phyloP scores from a whole-genome alignment of 2,888 invertebrate genomes.

The Habrosyne pyritoides region DNA sequence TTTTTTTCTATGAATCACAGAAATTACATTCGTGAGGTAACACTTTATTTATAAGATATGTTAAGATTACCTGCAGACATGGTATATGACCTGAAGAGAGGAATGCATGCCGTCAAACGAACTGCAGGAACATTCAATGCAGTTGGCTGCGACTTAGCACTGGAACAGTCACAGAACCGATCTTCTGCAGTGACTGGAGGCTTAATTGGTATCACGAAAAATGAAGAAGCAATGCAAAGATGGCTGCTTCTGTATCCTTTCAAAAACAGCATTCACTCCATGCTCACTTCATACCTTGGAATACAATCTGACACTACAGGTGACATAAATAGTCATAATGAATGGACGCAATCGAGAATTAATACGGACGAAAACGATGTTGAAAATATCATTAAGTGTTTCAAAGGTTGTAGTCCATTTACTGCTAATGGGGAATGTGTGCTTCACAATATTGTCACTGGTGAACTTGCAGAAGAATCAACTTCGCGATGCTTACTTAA shows the following conservation, averaged over 20 bases:
- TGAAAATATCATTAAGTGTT: no score
- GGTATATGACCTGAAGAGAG: no score
- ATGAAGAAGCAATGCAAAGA: slow-evolving; percentile 31
- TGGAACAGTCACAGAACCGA: slow-evolving; percentile 39
- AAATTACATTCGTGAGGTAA: slow-evolving; percentile 20
- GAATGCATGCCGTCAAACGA: no score
- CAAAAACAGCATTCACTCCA: slow-evolving; percentile 22
- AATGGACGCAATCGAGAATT: no score
- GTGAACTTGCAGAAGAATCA: no score
- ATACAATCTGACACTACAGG: no score
- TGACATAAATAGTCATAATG: no score
- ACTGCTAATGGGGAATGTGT: no score
- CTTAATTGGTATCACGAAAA: slow-evolving; percentile 22
- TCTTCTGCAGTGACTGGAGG: slow-evolving; percentile 24
- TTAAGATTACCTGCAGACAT: slow-evolving; percentile 20
- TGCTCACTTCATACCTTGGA: slow-evolving; percentile 19
- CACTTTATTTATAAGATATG: slow-evolving; percentile 16
- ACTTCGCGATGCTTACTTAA: no score
- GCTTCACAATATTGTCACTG: no score
- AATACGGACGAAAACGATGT: no score
- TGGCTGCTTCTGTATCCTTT: slow-evolving; percentile 24
- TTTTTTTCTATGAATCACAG: slow-evolving; percentile 27
- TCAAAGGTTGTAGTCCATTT: no score
- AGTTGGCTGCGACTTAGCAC: slow-evolving; percentile 33
- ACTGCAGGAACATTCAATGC: slow-evolving; percentile 31